phyloP scores from a whole-genome alignment of 1,140 invertebrate genomes.

The Papilio dardanus region DNA sequence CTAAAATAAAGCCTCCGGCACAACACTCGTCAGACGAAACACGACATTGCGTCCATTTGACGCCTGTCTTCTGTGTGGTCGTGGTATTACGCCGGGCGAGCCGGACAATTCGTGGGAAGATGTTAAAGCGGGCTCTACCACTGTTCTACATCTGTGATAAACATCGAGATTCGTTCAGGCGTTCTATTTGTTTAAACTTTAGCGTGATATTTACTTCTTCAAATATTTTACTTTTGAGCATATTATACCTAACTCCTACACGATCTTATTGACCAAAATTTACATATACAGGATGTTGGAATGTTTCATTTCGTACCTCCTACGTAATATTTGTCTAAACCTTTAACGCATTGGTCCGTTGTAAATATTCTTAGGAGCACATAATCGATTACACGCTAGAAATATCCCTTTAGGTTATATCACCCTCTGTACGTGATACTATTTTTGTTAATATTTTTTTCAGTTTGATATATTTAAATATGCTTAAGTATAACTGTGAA shows the following conservation, averaged over 20 bases:
- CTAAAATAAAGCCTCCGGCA: too few species aligned
- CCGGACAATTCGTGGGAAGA: too few species aligned
- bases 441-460: background rate
- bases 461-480: background rate
- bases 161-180: too few species aligned
- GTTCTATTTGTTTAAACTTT: too few species aligned
- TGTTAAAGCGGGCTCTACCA: too few species aligned
- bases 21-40: too few species aligned
- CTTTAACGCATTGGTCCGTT: conserved; percentile 37
- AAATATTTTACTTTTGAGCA: background rate
- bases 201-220: too few species aligned
- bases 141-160: too few species aligned
- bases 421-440: background rate
- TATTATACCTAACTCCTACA: background rate
- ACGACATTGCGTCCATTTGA: too few species aligned
- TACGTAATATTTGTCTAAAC: conserved; percentile 23
- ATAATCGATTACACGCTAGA: conserved; percentile 44
- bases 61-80: too few species aligned
- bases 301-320: background rate
- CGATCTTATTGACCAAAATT: background rate
- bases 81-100: too few species aligned
- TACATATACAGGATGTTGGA: background rate
- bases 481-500: background rate
- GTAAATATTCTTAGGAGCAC: conserved; percentile 40
- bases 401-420: background rate